A percentile compares a stretch with the other conserved stretches of the same genome.
Evolutionary conservation across 2,113 vertebrate species (phyloP).

Genomic region (Anguilla rostrata): DNA sequence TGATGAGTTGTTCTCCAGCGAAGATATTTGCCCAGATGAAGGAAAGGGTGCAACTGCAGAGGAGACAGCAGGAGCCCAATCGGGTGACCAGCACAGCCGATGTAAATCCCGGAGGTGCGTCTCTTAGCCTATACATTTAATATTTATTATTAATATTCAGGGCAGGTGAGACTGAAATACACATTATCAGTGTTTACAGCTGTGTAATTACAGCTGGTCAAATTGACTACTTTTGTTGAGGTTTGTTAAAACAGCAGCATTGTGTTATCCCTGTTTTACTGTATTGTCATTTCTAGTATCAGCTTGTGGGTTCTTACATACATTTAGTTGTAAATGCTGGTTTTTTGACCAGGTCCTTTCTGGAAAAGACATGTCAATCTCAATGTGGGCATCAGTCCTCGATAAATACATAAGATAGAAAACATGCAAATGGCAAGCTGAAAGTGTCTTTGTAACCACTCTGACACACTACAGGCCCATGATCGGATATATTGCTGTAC

Average conservation of each 20-base stretch:
- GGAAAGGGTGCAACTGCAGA: constrained; percentile 31
- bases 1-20: constrained; percentile 48
- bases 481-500: too few species aligned
- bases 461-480: background rate
- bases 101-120: constrained; percentile 16
- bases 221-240: background rate
- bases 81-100: background rate
- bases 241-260: background rate
- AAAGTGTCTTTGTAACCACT: background rate
- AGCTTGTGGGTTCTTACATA: too few species aligned
- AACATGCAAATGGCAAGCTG: background rate
- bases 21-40: constrained; percentile 59
- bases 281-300: too few species aligned
- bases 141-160: background rate
- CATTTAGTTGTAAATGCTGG: too few species aligned
- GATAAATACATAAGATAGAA: background rate
- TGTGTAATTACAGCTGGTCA: background rate
- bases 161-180: background rate
- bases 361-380: too few species aligned
- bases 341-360: too few species aligned
- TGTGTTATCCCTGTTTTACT: too few species aligned
- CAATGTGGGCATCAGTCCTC: too few species aligned
- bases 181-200: background rate
- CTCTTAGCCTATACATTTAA: constrained; percentile 9
- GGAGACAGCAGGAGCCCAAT: constrained; percentile 45